Evolutionary conservation across 2,113 vertebrate species (phyloP).

Genomic region (Coreoperca whiteheadi): DNA sequence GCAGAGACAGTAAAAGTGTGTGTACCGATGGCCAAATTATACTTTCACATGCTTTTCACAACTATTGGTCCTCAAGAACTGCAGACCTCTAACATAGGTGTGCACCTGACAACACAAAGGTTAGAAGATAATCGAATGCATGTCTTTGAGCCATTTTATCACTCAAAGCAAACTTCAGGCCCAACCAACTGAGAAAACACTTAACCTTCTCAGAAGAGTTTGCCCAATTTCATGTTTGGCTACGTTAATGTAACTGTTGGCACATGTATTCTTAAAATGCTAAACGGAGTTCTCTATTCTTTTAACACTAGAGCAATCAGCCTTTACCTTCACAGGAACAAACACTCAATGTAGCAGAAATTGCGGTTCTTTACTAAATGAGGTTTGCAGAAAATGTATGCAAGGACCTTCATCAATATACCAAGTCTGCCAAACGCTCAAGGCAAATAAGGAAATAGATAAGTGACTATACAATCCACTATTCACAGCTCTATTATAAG

Average conservation of each 20-base stretch:
- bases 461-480: constrained; percentile 55
- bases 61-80: not conserved
- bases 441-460: constrained; percentile 65
- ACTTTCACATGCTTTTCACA: not conserved
- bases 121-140: not conserved
- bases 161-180: not conserved
- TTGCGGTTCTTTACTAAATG: constrained; percentile 34
- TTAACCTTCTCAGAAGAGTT: not conserved
- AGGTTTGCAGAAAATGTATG: constrained; percentile 46
- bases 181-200: not conserved
- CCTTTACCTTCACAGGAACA: constrained; percentile 36
- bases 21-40: not conserved
- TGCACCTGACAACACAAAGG: constrained; percentile 5
- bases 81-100: no score
- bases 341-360: constrained; percentile 35
- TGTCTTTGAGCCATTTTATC: not conserved
- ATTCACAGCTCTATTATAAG: constrained; percentile 38
- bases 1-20: not conserved
- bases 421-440: constrained; percentile 47
- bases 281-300: not conserved
- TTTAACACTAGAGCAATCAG: constrained; percentile 34
- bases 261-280: constrained; percentile 16
- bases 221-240: constrained; percentile 19
- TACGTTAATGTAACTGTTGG: not conserved
- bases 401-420: constrained; percentile 55